phyloP scores from a whole-genome alignment of 2,797 vertebrate genomes.

The Rallus crepitans region DNA sequence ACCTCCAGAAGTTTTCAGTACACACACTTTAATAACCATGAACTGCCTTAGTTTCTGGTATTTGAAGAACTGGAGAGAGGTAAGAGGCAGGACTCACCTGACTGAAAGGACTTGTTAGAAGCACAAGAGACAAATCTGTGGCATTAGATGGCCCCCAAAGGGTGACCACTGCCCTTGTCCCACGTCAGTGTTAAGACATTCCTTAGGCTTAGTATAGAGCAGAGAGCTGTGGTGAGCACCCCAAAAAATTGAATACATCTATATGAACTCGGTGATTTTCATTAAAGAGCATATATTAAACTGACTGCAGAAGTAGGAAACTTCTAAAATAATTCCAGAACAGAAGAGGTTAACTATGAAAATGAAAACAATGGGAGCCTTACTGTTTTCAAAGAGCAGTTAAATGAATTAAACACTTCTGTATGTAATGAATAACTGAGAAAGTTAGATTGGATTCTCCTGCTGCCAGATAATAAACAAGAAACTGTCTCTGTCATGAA shows the following conservation, averaged over 20 bases:
- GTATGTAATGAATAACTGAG: neutral
- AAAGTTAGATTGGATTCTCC: neutral
- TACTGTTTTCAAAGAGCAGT: neutral
- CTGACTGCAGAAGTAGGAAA: slow-evolving; percentile 1
- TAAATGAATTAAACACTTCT: neutral
- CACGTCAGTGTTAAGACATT: neutral
- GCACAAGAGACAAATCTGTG: neutral
- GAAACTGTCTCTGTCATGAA: neutral
- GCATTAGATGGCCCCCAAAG: neutral
- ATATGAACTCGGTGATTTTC: slow-evolving; percentile 1
- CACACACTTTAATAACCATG: neutral
- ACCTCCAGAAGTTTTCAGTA: neutral
- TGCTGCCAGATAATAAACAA: neutral
- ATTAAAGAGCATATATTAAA: neutral
- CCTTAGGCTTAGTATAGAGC: neutral
- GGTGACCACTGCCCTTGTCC: neutral
- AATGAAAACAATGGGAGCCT: neutral
- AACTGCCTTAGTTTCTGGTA: neutral
- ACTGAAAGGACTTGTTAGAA: neutral
- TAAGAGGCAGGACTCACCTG: neutral
- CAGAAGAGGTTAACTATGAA: neutral
- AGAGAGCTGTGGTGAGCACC: neutral
- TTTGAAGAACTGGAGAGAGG: neutral
- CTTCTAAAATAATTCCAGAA: neutral
- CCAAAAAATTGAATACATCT: neutral